These are phyloP conservation scores for Temnothorax rugatulus DNA, from an alignment of 2,888 invertebrate genomes.

Conservation along the genomic window DNA sequence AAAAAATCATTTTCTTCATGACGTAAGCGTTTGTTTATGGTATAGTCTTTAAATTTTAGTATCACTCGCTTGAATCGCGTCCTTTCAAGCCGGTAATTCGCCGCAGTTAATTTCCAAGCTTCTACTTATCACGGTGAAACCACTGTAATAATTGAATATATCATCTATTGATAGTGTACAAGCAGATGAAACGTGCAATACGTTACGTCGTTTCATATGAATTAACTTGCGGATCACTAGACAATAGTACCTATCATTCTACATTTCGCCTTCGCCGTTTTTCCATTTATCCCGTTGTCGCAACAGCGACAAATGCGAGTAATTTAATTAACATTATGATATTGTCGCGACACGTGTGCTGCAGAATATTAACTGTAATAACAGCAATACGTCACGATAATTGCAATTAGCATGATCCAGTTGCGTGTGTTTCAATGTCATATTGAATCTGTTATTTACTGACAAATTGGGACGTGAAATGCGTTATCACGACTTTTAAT, in stretches of 20 bases:
- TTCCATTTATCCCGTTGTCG: constrained; percentile 23
- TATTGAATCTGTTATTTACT: constrained; percentile 26
- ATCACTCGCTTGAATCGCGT: background rate
- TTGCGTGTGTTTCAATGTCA: constrained; percentile 3
- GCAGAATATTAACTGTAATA: constrained; percentile 47
- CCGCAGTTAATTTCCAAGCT: constrained; percentile 22
- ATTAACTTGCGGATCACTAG: constrained; percentile 29
- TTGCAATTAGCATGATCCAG: constrained; percentile 44
- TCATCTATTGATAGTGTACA: background rate
- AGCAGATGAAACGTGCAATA: background rate
- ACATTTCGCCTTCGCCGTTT: constrained; percentile 31
- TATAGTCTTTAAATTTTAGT: constrained; percentile 28
- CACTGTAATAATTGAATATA: constrained; percentile 6
- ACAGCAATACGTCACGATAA: constrained; percentile 44
- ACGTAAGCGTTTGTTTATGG: constrained; percentile 45
- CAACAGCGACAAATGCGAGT: constrained; percentile 15
- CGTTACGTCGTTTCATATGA: constrained; percentile 32
- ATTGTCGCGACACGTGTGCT: constrained; percentile 12
- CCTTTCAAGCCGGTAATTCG: background rate
- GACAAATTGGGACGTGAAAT: constrained; percentile 11
- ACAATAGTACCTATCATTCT: constrained; percentile 3
- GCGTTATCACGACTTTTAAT: background rate
- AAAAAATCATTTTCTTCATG: constrained; percentile 48
- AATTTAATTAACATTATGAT: constrained; percentile 49
- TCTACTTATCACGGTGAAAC: background rate